phyloP scores from a whole-genome alignment of 2,113 vertebrate species.

The Amphiprion percula region DNA sequence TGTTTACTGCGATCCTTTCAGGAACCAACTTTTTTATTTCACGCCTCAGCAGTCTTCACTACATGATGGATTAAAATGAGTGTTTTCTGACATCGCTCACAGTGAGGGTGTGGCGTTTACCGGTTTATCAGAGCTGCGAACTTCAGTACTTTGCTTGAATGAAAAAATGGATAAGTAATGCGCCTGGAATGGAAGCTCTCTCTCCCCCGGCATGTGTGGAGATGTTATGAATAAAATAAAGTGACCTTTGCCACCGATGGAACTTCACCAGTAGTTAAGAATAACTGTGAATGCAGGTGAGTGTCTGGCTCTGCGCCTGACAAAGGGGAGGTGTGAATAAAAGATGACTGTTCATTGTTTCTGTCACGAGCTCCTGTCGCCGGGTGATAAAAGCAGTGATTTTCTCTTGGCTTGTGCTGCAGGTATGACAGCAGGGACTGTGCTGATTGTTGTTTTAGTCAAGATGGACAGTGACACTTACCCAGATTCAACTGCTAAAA shows the following conservation, averaged over 20 bases:
- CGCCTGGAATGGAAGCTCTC: background rate
- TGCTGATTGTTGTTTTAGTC: conserved; percentile 9
- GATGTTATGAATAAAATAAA: conserved; percentile 45
- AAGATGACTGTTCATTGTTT: conserved; percentile 22
- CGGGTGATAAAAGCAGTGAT: background rate
- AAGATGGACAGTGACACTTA: background rate
- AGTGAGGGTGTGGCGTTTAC: conserved; percentile 25
- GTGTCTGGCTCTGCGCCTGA: conserved; percentile 1
- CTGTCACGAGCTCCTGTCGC: conserved; percentile 6
- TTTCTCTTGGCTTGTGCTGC: conserved; percentile 19
- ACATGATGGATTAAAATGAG: conserved; percentile 44
- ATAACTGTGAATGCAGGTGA: conserved; percentile 10
- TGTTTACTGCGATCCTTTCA: conserved; percentile 24
- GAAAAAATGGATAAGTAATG: conserved; percentile 37
- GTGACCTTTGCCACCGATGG: conserved; percentile 30
- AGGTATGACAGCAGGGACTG: background rate
- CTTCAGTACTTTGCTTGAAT: background rate
- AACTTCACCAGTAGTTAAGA: conserved; percentile 5
- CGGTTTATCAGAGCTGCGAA: conserved; percentile 29
- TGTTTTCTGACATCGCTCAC: conserved; percentile 6
- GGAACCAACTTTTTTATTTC: conserved; percentile 51
- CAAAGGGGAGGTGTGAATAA: conserved; percentile 17
- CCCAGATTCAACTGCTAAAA: background rate
- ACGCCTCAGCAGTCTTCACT: conserved; percentile 43
- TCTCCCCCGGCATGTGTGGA: background rate